Evolutionary conservation across 2,888 invertebrate species (phyloP).

Genomic region (Nomada lathburiana): DNA sequence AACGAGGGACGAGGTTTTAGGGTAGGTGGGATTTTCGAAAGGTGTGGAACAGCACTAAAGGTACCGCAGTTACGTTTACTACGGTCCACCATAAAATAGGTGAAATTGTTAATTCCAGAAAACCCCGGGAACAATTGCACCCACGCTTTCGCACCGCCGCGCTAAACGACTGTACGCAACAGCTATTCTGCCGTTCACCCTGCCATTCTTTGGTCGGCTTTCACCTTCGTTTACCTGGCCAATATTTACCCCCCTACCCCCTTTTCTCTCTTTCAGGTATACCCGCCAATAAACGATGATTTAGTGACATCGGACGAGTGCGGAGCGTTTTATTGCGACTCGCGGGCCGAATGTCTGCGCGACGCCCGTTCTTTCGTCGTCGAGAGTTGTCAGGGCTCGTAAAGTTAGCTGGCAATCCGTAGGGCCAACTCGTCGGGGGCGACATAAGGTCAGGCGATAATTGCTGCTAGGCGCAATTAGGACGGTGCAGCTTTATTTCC

Average conservation of each 20-base stretch:
- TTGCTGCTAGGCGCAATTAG: slow-evolving; percentile 68
- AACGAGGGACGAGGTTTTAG: too few relatives aligned
- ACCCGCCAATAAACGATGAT: too few relatives aligned
- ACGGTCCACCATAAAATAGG: neutral
- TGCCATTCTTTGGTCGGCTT: too few relatives aligned
- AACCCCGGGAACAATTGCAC: neutral
- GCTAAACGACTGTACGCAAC: too few relatives aligned
- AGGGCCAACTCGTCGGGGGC: slow-evolving; percentile 43
- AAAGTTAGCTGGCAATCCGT: slow-evolving; percentile 47
- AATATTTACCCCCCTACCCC: too few relatives aligned
- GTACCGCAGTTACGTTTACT: neutral
- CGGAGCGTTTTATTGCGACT: neutral
- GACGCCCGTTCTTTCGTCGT: neutral
- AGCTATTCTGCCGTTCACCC: too few relatives aligned
- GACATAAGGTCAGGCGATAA: slow-evolving; percentile 63
- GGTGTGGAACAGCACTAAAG: neutral
- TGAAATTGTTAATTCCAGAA: neutral
- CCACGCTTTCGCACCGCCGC: too few relatives aligned
- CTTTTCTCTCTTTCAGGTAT: too few relatives aligned
- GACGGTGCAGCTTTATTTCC: slow-evolving; percentile 74
- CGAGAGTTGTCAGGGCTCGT: slow-evolving; percentile 39
- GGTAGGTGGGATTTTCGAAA: too few relatives aligned
- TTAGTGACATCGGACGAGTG: too few relatives aligned
- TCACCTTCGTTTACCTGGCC: too few relatives aligned
- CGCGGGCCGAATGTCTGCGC: neutral